These are phyloP conservation scores for Mugil cephalus DNA, from an alignment of 2,113 vertebrate species.

Conservation along the genomic window DNA sequence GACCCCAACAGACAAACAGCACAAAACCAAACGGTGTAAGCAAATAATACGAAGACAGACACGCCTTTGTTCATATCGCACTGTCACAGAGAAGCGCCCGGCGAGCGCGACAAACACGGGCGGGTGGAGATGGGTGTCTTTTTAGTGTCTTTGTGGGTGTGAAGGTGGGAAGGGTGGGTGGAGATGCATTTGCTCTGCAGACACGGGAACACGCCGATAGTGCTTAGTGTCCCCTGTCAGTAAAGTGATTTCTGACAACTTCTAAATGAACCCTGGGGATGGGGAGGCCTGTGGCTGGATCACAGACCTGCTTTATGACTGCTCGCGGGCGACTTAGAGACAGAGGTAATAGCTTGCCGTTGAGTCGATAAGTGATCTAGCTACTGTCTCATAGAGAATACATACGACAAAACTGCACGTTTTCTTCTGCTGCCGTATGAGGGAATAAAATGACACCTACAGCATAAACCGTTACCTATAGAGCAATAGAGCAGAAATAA, in stretches of 20 bases:
- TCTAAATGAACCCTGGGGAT: conserved; percentile 75
- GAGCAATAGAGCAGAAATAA: not conserved
- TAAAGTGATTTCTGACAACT: conserved; percentile 79
- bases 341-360: conserved; percentile 65
- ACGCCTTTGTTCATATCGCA: conserved; percentile 47
- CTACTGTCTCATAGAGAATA: conserved; percentile 35
- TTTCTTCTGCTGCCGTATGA: conserved; percentile 9
- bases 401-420: conserved; percentile 13
- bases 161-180: conserved; percentile 18
- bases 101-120: conserved; percentile 6
- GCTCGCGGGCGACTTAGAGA: conserved; percentile 45
- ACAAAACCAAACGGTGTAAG: conserved; percentile 42
- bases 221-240: conserved; percentile 68
- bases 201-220: conserved; percentile 70
- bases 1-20: conserved; percentile 55
- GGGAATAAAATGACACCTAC: not conserved
- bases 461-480: not conserved
- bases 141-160: conserved; percentile 26
- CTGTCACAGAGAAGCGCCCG: conserved; percentile 14
- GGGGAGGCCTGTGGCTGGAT: conserved; percentile 54
- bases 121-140: conserved; percentile 8
- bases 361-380: conserved; percentile 77
- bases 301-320: conserved; percentile 59
- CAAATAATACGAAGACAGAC: conserved; percentile 57
- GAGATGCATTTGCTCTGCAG: conserved; percentile 41